phyloP scores from a whole-genome alignment of 2,113 vertebrate species.

The Bufo bufo region DNA sequence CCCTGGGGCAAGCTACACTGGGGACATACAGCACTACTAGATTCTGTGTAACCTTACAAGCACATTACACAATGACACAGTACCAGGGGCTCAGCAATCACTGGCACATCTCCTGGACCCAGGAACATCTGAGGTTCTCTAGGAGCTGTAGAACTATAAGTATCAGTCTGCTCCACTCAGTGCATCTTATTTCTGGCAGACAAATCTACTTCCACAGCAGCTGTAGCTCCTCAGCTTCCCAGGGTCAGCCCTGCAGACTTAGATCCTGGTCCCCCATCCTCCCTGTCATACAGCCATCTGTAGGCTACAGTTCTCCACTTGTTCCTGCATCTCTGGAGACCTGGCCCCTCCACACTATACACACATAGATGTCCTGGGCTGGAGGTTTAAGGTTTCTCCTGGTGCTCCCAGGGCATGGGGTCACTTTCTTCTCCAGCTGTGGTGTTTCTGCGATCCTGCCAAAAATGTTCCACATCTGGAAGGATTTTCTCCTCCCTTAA shows the following conservation, averaged over 20 bases:
- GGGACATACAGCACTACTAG: background rate
- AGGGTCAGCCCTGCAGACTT: background rate
- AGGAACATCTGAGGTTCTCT: background rate
- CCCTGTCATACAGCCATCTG: background rate
- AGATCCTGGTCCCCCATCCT: background rate
- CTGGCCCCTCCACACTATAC: background rate
- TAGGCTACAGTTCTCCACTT: background rate
- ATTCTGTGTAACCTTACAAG: slow-evolving; percentile 19
- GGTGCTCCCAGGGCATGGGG: slow-evolving; percentile 79
- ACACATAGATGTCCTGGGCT: background rate
- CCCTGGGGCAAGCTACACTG: background rate
- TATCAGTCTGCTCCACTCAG: background rate
- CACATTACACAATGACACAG: slow-evolving; percentile 17
- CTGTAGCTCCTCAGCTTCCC: background rate
- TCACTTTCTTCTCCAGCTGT: slow-evolving; percentile 70
- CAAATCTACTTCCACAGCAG: background rate
- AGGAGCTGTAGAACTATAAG: background rate
- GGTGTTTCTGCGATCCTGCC: slow-evolving; percentile 76
- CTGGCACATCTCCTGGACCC: too few species aligned
- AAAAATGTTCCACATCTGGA: slow-evolving; percentile 78
- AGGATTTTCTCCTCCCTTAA: slow-evolving; percentile 64
- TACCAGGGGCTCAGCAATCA: background rate
- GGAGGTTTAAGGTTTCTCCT: slow-evolving; percentile 58
- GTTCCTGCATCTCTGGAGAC: background rate
- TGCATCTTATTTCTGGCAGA: background rate